Base-by-base conservation (phyloP, 2,888 invertebrate genomes). In the Stegana nigrithorax region DNA sequence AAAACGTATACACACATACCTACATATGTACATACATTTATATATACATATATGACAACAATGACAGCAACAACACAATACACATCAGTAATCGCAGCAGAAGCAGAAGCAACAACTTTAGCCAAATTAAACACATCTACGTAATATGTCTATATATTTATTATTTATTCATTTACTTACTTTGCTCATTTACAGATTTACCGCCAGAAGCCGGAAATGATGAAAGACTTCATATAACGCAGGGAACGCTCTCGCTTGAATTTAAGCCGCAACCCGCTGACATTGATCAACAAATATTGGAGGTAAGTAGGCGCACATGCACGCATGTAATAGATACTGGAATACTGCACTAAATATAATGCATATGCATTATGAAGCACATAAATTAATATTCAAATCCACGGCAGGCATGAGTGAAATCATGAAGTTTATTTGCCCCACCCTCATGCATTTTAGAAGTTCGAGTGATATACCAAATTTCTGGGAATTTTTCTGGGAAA, bases 251-350 rank as follows among this genome's bases (percentile, higher is more conserved):
- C 72, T 73, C 81, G 66, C 73, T 84, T 71, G 85, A 83, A 67
- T 83, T 78, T 67, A 83, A 81, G 69, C 75, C 80, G 62, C 76
- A 81, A 73, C 76, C 73, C 51, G 78, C 73, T 68, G 85, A 86
- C 73, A 81, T 86, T 64, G 83, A 86, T 81, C 85, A 84, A 73
- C 84, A 86, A 78, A 85, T 86, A 69, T 73, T 85, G 73, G 85
- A 86, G 82, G 86, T 85, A 69, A 44, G 17, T 44, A 44, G 7
- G n/a, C 12, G 1, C 7, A 44, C 42, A 2, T 3, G 17, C 2
- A 17, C 2, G 17, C 6, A 12, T 44, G 17, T 44, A 44, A 3
- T 45, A 21, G 2, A 39, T 4, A 39, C n/a, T n/a, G n/a, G n/a
- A n/a, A n/a, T n/a, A n/a, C n/a, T n/a, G n/a, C n/a, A n/a, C n/a